Evolutionary conservation across 2,113 vertebrate species (phyloP), one percentile per base, ranked within the genome.

Genomic region (Sturnus vulgaris): DNA sequence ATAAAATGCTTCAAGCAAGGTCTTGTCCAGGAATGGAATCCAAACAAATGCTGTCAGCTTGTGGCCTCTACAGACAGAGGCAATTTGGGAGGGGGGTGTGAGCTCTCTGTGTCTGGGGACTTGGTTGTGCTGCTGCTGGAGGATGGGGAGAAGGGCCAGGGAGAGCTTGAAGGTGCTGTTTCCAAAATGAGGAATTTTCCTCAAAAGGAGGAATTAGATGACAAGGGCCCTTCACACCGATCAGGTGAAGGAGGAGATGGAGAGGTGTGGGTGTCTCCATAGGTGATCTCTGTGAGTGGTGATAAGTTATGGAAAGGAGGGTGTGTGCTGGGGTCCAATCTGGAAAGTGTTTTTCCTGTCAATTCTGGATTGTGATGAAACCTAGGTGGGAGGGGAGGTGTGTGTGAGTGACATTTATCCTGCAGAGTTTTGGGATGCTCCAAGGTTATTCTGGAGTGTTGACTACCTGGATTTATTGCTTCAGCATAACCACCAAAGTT

Each of bases 1-100:
- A 83, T 88, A 27, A 57, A 95, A 40, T 66, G 21, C 61, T 94
- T 53, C 70, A 88, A 40, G 65, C 47, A 91, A 86, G 42, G 10
- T 71, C 77, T 89, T 55, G 87, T 82, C 82, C 63, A 89, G 86
- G 77, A 77, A 93, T 79, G 47, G 91, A 91, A 76, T 86, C 88
- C 76, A 83, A 68, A 66, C 25, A 64, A 92, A 59, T 64, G 28
- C 88, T 86, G 64, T 92, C 82, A 93, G 75, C 75, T 23, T 61
- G 88, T 86, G 57, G 82, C 56, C 52, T 85, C 65, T 82, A 6
- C 65, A 75, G 69, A 25, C 27, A 71, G 49, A 90, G 68, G 73
- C n/a, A 60, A 3, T 89, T 66, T 53, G 1, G 2, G 71, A 87
- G 69, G 81, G 86, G 65, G 21, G 92, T 12, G 11, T 92, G 77